These are phyloP conservation scores for Himalopsyche phryganea DNA, from an alignment of 1,140 invertebrate species.

Conservation along the genomic window DNA sequence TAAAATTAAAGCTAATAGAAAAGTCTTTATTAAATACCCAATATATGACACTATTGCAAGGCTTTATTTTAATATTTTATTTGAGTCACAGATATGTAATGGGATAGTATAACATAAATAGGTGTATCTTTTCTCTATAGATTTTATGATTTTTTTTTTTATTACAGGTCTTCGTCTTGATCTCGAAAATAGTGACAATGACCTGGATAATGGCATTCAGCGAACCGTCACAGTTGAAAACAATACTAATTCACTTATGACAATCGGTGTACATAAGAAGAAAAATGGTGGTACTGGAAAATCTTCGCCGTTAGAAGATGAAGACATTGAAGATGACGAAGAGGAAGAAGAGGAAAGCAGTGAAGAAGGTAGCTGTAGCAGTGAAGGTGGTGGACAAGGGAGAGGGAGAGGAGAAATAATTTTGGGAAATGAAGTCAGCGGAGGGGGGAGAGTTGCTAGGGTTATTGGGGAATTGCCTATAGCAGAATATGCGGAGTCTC, in stretches of 20 bases:
- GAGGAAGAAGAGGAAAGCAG: slow-evolving; percentile 40
- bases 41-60: no score
- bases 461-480: slow-evolving; percentile 86
- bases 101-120: no score
- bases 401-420: slow-evolving; percentile 31
- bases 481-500: slow-evolving; percentile 88
- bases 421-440: slow-evolving; percentile 32
- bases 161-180: slow-evolving; percentile 52
- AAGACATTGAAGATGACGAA: slow-evolving; percentile 39
- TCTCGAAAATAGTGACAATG: slow-evolving; percentile 50
- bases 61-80: no score
- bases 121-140: no score
- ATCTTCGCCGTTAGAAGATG: slow-evolving; percentile 26
- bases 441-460: slow-evolving; percentile 63
- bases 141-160: no score
- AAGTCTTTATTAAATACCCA: no score
- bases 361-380: slow-evolving; percentile 38
- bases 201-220: slow-evolving; percentile 50
- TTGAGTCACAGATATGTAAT: no score
- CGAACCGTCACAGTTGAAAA: slow-evolving; percentile 53
- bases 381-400: slow-evolving; percentile 38
- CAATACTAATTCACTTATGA: slow-evolving; percentile 40
- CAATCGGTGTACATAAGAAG: slow-evolving; percentile 42
- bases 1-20: no score
- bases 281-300: slow-evolving; percentile 18